Conservation (phyloP, 2,888 invertebrate species). For the Dusona sp. region DNA sequence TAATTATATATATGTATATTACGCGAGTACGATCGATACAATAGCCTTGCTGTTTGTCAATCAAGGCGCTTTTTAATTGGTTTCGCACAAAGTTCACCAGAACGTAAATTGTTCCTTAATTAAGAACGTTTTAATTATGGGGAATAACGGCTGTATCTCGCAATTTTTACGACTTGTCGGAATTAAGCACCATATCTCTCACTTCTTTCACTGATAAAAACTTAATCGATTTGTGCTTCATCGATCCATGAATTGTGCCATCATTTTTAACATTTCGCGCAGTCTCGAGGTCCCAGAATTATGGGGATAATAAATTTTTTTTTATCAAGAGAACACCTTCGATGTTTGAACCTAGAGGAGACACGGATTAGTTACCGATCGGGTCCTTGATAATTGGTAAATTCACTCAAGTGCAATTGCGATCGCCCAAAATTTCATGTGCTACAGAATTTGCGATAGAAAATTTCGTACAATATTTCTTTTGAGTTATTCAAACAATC, state of each 20-base stretch:
- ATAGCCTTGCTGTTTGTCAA: conserved; percentile 42
- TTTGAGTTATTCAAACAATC: not conserved
- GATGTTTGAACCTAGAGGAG: not conserved
- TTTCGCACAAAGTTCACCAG: conserved; percentile 36
- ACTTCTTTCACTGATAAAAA: not conserved
- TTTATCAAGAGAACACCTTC: not conserved
- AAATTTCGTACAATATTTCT: not conserved
- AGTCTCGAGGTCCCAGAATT: not conserved
- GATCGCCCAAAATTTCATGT: not conserved
- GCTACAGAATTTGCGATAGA: not conserved
- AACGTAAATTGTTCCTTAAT: conserved; percentile 27
- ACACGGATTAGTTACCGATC: not conserved
- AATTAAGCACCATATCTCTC: conserved; percentile 1
- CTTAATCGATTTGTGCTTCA: not conserved
- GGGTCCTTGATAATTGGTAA: not conserved
- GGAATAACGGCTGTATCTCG: not conserved
- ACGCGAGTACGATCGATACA: conserved; percentile 12
- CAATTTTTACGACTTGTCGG: conserved; percentile 8
- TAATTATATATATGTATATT: conserved; percentile 9
- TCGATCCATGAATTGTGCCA: not conserved
- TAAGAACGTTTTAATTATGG: conserved; percentile 26
- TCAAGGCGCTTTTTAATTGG: conserved; percentile 29
- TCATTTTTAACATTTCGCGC: not conserved
- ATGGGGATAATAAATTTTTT: not conserved
- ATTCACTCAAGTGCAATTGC: not conserved